Evolutionary conservation across 2,113 vertebrate species (phyloP).

Genomic region (Xiphias gladius): DNA sequence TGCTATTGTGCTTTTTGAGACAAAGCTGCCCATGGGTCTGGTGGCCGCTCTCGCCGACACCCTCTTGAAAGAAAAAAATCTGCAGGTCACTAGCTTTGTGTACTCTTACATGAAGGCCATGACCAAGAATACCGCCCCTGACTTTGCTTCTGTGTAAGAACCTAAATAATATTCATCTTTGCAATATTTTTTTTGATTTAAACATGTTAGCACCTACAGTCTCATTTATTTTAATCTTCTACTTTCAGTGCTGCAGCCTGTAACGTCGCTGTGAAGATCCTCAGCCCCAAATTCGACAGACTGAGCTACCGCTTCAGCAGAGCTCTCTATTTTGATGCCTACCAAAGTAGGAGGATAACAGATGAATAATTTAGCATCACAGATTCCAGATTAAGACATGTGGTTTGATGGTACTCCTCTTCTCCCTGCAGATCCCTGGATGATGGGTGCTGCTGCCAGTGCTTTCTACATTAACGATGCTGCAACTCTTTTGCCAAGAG

Average conservation of each 20-base stretch:
- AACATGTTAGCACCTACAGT: background rate
- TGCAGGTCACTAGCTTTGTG: constrained; percentile 88
- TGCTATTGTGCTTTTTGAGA: constrained; percentile 87
- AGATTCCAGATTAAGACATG: background rate
- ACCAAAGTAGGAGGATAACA: constrained; percentile 81
- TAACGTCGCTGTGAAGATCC: constrained; percentile 87
- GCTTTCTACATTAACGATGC: constrained; percentile 87
- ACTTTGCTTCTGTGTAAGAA: constrained; percentile 85
- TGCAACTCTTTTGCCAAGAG: constrained; percentile 85
- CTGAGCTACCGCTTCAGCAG: constrained; percentile 86
- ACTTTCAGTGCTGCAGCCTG: constrained; percentile 87
- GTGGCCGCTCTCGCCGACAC: constrained; percentile 81
- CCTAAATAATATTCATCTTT: background rate
- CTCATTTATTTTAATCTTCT: background rate
- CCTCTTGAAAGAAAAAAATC: constrained; percentile 81
- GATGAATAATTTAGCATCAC: background rate
- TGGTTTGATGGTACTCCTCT: background rate
- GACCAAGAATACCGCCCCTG: constrained; percentile 84
- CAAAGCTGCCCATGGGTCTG: constrained; percentile 82
- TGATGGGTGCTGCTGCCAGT: constrained; percentile 85
- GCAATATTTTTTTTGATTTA: background rate
- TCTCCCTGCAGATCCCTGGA: constrained; percentile 80
- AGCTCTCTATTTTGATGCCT: constrained; percentile 70
- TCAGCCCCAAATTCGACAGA: constrained; percentile 84
- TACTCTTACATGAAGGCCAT: constrained; percentile 89